phyloP scores from a whole-genome alignment of 2,888 invertebrate genomes.

The Catocala fraxini region DNA sequence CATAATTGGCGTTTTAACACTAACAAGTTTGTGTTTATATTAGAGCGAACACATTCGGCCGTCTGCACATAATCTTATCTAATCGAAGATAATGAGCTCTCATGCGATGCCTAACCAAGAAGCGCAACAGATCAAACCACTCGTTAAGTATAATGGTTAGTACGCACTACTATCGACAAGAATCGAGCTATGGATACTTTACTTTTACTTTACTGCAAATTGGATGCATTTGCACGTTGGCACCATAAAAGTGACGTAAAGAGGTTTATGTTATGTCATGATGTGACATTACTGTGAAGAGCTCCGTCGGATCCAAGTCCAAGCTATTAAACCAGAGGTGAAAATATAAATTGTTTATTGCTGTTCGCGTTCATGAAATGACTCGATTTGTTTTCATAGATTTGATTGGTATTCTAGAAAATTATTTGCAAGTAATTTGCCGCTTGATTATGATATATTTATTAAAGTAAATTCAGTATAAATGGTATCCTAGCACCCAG shows the following conservation, averaged over 20 bases:
- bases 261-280: conserved; percentile 39
- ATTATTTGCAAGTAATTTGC: too few species aligned
- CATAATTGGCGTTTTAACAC: too few species aligned
- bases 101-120: conserved; percentile 25
- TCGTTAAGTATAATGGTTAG: conserved; percentile 29
- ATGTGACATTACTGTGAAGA: conserved; percentile 34
- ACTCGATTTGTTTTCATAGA: too few species aligned
- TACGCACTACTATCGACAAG: conserved; percentile 44
- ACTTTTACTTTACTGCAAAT: conserved; percentile 76
- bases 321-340: conserved; percentile 10
- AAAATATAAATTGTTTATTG: conserved; percentile 20
- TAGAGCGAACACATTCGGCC: not conserved
- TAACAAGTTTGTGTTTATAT: too few species aligned
- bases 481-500: too few species aligned
- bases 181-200: conserved; percentile 37
- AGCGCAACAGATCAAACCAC: conserved; percentile 39
- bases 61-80: conserved; percentile 1
- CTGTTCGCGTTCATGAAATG: not conserved
- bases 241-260: conserved; percentile 56
- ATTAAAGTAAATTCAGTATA: too few species aligned
- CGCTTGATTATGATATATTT: too few species aligned
- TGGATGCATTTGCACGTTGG: conserved; percentile 74
- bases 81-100: conserved; percentile 29
- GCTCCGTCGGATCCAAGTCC: conserved; percentile 13
- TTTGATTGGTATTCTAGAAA: too few species aligned